Base-by-base conservation (phyloP, 2,113 vertebrate species). In the Zosterops japonicus region DNA sequence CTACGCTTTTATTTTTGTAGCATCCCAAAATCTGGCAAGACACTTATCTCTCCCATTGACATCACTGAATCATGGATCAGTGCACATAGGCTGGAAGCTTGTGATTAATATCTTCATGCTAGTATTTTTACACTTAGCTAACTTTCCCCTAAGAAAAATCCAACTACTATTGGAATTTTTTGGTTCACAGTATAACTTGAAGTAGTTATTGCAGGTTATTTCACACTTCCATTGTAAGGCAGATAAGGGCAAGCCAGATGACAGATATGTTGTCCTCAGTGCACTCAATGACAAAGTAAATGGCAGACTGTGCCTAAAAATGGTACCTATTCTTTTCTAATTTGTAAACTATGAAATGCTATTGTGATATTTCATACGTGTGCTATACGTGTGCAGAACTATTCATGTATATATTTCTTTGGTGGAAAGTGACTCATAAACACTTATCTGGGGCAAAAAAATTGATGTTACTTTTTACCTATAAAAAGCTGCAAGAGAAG, bases 1-100 rank as follows among this genome's bases (percentile, higher is more conserved):
- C 70, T 85, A 55, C 44, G 1, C 71, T 88, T 95, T 85, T 93
- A 90, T 94, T 97, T 96, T 91, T 95, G 65, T 72, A 89, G 71
- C 79, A 86, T 68, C 63, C 63, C 67, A 52, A 83, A 94, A 93
- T 97, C 67, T 86, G 85, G 55, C 82, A 85, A 87, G 87, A 50
- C 39, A 8, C 60, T 82, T 77, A 60, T 79, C 63, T 88, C 59
- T 94, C 44, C 46, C 39, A 49, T 25, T 96, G 90, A 83, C 93
- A 88, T 93, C 79, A 90, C 60, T 86, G 90, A 83, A 83, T 74
- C 71, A 55, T 47, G 64, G 87, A 79, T 86, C 64, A 83, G 79
- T 21, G 60, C 83, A 87, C 83, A 86, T 31, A 71, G 47, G 36
- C 71, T 94, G 86, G 59, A 67, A 93, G 68, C 79, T 80, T 75